These are phyloP conservation scores for Patagioenas fasciata DNA, from an alignment of 2,113 vertebrate species.

Conservation along the genomic window DNA sequence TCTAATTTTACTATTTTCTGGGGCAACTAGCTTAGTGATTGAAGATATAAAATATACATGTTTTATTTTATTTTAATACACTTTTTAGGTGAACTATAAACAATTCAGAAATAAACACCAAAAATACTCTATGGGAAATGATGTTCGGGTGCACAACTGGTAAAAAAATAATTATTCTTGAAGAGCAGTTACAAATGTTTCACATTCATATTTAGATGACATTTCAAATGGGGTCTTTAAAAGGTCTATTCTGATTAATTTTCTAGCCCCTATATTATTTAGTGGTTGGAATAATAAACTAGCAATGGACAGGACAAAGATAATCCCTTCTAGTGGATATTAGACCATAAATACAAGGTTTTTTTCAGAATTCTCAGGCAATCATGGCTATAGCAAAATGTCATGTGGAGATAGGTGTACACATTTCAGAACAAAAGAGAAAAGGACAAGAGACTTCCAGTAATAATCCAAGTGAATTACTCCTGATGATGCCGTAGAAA, in stretches of 20 bases:
- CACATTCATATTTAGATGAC: background rate
- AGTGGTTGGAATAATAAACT: background rate
- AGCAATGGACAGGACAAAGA: background rate
- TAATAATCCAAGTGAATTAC: background rate
- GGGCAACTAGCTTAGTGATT: background rate
- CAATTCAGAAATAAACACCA: background rate
- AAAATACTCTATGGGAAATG: background rate
- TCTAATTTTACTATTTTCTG: background rate
- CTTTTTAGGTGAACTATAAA: background rate
- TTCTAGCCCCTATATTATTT: background rate
- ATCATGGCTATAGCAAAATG: background rate
- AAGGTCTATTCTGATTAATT: background rate
- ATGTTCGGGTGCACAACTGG: background rate
- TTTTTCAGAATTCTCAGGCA: background rate
- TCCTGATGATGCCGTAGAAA: background rate
- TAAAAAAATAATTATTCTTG: background rate
- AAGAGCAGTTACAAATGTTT: background rate
- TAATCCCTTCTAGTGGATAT: background rate
- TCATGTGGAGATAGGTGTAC: fast-evolving
- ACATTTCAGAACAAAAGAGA: background rate
- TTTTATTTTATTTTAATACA: background rate
- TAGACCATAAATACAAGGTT: background rate
- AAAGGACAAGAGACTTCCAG: background rate
- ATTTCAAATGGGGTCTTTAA: background rate
- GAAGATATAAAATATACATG: background rate